Base-by-base conservation (phyloP, 2,888 invertebrate species). In the Ophioninae sp. region DNA sequence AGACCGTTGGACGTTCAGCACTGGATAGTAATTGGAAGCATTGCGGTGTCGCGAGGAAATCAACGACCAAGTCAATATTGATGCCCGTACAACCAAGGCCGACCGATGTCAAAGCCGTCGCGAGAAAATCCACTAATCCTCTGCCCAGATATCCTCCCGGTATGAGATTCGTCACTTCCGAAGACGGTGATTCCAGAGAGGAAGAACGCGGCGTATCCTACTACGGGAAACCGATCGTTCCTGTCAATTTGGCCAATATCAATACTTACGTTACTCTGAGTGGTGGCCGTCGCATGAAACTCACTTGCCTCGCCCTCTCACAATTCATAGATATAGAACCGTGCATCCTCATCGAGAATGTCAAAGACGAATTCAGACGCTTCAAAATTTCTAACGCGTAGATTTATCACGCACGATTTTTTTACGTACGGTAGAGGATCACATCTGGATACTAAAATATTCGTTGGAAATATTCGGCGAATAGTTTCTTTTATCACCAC, bases 221-320 rank as follows among this genome's bases (percentile, higher is more conserved):
- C 86, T 95, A 95, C 77, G 94, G 94, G 0, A 89, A 91, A 78
- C 93, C 94, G 0, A 88, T 88, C 0, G 88, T 92, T 0, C 88
- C 93, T 0, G 91, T 93, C 0, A 89, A 94, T 75, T 91, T 93
- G 65, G 89, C 90, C 0, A 92, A 93, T 7, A 93, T 95, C 0
- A 94, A 92, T 2, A 94, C 95, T 0, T 92, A 93, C 0, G 94
- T 95, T 92, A 93, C 94, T 0, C 93, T 95, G 72, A 94, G 93
- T 50, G 94, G 93, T 59, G 94, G 94, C n/a, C 93, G 93, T 17
- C 90, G 92, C 82, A 93, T 95, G 88, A 92, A 92, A 78, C 93
- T 94, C 82, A 93, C 94, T 10, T 93, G 95, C 68, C 92, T 93
- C 13, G 94, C 94, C 78, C 91, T 95, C 59, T 93, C 93, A 56